phyloP scores from a whole-genome alignment of 1,140 invertebrate species.

The Papilio glaucus region DNA sequence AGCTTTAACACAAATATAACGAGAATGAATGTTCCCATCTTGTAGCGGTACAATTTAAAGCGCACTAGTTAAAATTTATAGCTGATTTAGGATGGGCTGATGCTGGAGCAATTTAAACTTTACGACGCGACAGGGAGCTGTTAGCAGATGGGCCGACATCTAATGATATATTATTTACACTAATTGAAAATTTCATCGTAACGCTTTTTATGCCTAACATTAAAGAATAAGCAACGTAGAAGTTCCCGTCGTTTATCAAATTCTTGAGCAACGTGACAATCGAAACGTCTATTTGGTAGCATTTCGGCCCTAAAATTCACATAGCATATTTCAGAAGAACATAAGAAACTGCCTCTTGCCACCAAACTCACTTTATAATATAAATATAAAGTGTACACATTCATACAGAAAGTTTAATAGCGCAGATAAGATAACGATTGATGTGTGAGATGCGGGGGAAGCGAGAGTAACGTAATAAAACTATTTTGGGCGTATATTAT shows the following conservation, averaged over 20 bases:
- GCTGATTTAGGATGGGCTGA: constrained; percentile 13
- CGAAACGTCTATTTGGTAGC: too few species aligned
- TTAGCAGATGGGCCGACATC: neutral
- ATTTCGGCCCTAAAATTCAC: too few species aligned
- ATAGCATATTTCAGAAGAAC: too few species aligned
- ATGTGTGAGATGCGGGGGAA: neutral
- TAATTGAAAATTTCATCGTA: neutral
- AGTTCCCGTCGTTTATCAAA: neutral
- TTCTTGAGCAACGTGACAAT: neutral
- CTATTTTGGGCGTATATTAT: neutral
- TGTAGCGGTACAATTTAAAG: constrained; percentile 26
- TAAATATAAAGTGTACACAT: too few species aligned
- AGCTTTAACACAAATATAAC: constrained; percentile 14
- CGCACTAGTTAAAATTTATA: constrained; percentile 25
- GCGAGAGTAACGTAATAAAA: neutral
- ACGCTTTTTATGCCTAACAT: neutral
- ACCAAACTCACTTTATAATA: too few species aligned
- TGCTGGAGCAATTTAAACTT: constrained; percentile 1
- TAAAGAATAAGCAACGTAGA: neutral
- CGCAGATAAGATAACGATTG: neutral
- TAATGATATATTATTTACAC: neutral
- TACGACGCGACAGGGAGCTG: neutral
- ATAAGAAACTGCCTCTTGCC: too few species aligned
- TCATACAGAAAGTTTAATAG: neutral
- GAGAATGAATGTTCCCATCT: constrained; percentile 19